Conservation (phyloP, 2,113 vertebrate genomes). For the Cervus canadensis region DNA sequence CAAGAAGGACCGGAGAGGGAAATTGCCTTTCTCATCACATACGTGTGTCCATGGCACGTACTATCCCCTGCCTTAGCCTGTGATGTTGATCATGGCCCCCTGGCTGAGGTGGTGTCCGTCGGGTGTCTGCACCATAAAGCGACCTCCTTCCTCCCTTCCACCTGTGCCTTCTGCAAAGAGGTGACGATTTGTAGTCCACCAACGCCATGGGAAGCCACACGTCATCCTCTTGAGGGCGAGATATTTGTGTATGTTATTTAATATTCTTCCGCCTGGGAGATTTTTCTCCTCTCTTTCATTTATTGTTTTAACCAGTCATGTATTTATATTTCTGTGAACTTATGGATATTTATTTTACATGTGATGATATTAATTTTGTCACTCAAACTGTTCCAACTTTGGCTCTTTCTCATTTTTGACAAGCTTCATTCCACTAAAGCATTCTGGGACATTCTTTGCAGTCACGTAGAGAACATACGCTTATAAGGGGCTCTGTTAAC, state of each 20-base stretch:
- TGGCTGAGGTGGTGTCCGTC: background rate
- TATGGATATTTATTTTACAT: background rate
- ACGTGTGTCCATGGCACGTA: background rate
- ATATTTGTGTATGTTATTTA: background rate
- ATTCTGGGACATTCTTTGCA: background rate
- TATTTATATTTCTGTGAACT: background rate
- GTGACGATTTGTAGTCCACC: background rate
- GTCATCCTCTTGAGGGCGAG: background rate
- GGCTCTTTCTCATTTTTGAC: background rate
- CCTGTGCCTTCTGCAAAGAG: background rate
- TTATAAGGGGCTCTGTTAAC: background rate
- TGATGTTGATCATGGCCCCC: background rate
- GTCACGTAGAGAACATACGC: background rate
- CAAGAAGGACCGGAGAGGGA: background rate
- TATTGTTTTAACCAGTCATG: background rate
- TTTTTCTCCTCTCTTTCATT: background rate
- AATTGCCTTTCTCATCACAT: background rate
- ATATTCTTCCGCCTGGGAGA: background rate
- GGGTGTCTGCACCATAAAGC: background rate
- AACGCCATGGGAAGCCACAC: fast-evolving
- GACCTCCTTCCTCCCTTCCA: background rate
- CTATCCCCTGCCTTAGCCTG: fast-evolving
- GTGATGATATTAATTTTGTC: background rate
- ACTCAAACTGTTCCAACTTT: background rate
- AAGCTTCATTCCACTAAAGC: background rate